These are phyloP conservation scores for Campaea margaritaria DNA, from an alignment of 2,888 invertebrate genomes.

Conservation along the genomic window DNA sequence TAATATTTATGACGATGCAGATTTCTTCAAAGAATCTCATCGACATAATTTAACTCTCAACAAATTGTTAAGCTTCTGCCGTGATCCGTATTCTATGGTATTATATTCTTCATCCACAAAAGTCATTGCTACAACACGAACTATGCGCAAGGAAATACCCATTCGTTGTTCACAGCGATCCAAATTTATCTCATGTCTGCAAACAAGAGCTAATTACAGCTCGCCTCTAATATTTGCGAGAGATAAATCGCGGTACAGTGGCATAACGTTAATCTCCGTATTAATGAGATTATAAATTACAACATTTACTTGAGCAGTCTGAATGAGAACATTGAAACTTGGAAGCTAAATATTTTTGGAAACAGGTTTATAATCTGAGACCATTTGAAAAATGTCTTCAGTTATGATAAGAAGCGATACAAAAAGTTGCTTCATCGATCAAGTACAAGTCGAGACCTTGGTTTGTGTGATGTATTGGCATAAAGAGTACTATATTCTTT, in stretches of 20 bases:
- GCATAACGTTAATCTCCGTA: constrained; percentile 61
- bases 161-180: constrained; percentile 59
- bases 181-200: constrained; percentile 69
- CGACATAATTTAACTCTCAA: no score
- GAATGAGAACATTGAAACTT: constrained; percentile 33
- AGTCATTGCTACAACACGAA: constrained; percentile 1
- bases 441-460: not conserved
- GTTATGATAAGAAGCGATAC: constrained; percentile 19
- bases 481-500: not conserved
- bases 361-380: constrained; percentile 31
- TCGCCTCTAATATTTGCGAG: constrained; percentile 75
- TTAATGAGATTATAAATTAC: constrained; percentile 53
- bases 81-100: no score
- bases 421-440: constrained; percentile 16
- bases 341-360: constrained; percentile 24
- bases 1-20: no score
- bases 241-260: constrained; percentile 75
- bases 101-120: no score
- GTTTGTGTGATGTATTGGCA: no score
- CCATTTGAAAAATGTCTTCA: constrained; percentile 29
- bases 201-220: constrained; percentile 76
- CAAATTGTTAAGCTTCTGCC: no score
- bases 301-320: constrained; percentile 31
- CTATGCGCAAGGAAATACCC: constrained; percentile 52
- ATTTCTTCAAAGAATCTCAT: no score